phyloP scores from a whole-genome alignment of 2,113 vertebrate species.

The Artemisiospiza belli region DNA sequence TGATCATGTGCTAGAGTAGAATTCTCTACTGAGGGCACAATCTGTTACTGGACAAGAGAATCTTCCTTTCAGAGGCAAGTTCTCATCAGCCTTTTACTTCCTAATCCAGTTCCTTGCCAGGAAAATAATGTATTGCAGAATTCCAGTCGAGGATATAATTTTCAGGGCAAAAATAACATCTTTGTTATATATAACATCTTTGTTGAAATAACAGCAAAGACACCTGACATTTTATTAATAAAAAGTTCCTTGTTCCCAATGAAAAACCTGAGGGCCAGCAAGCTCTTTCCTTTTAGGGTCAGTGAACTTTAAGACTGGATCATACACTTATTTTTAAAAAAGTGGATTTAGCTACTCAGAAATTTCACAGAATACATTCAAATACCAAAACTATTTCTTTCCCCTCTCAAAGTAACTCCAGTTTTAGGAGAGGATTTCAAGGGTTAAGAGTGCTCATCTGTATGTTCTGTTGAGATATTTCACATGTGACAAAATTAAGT shows the following conservation, averaged over 20 bases:
- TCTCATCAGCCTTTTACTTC: constrained; percentile 27
- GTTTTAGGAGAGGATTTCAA: not conserved
- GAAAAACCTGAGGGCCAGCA: not conserved
- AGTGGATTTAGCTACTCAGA: not conserved
- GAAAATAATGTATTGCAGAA: constrained; percentile 9
- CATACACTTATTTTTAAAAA: not conserved
- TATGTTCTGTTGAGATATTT: not conserved
- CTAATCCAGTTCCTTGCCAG: constrained; percentile 22
- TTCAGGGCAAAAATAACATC: not conserved
- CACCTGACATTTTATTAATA: constrained; percentile 26
- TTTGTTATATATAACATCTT: not conserved
- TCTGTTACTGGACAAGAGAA: not conserved
- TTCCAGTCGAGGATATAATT: not conserved
- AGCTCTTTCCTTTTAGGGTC: not conserved
- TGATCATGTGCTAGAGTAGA: not conserved
- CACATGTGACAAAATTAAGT: not conserved
- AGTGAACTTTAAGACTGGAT: not conserved
- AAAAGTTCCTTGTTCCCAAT: not conserved
- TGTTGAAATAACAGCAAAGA: not conserved
- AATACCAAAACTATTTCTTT: not conserved
- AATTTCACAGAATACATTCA: not conserved
- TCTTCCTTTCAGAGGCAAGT: constrained; percentile 28
- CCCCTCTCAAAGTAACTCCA: not conserved
- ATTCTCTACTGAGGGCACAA: not conserved
- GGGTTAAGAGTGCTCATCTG: not conserved